A percentile compares a stretch with the other conserved stretches of the same genome.
These are phyloP conservation scores for Blastobasis lacticolella DNA, from an alignment of 2,888 invertebrate species.

Conservation along the genomic window DNA sequence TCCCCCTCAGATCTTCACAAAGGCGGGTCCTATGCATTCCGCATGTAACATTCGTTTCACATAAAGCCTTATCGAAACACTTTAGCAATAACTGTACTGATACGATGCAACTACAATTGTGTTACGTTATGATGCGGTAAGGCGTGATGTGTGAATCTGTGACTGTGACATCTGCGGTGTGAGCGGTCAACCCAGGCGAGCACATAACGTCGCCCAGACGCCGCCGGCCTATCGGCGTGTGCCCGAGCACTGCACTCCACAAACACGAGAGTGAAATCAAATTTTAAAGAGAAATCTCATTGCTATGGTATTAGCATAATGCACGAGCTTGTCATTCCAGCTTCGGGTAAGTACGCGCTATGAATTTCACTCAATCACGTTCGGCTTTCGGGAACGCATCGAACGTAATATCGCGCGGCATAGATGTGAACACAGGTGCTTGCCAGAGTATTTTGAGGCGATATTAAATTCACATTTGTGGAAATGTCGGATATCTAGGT, in stretches of 20 bases:
- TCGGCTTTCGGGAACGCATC: slow-evolving; percentile 8
- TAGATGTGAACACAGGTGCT: slow-evolving; percentile 6
- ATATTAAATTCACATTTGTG: slow-evolving; percentile 23
- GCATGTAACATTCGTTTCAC: too few relatives aligned
- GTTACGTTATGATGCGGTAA: too few relatives aligned
- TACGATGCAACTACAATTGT: too few relatives aligned
- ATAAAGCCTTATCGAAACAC: too few relatives aligned
- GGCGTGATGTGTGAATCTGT: too few relatives aligned
- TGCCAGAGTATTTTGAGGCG: slow-evolving; percentile 13
- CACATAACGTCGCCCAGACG: slow-evolving; percentile 17
- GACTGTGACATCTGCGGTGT: too few relatives aligned
- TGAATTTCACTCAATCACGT: slow-evolving; percentile 5
- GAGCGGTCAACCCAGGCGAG: too few relatives aligned
- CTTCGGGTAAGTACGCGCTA: slow-evolving; percentile 1
- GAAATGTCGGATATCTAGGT: not conserved
- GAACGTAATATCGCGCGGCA: slow-evolving; percentile 9
- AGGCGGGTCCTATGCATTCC: too few relatives aligned
- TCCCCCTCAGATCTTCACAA: too few relatives aligned
- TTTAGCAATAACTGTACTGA: too few relatives aligned
- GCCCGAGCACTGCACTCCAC: slow-evolving; percentile 18
- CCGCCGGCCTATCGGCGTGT: slow-evolving; percentile 10
- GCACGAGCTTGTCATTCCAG: slow-evolving; percentile 7
- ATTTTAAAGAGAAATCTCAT: slow-evolving; percentile 36
- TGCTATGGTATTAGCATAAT: slow-evolving; percentile 16
- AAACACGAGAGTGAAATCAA: slow-evolving; percentile 46